Evolutionary conservation across 2,113 vertebrate genomes (phyloP).

Genomic region (Anser brachyrhynchus): DNA sequence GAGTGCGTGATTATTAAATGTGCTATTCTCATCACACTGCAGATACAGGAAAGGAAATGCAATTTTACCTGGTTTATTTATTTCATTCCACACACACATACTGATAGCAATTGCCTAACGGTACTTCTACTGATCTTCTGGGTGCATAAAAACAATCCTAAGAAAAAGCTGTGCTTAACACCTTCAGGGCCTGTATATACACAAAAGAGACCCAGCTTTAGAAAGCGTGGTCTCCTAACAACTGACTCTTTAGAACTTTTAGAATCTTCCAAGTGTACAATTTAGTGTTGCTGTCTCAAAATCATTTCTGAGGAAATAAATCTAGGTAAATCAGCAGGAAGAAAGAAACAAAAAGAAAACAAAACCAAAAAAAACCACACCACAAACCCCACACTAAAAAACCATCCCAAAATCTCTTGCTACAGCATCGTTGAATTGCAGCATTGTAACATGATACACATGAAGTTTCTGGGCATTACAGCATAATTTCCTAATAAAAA

Average conservation of each 20-base stretch:
- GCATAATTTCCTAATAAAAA: background rate
- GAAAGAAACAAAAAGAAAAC: background rate
- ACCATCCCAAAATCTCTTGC: accelerated
- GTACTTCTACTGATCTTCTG: background rate
- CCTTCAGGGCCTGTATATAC: background rate
- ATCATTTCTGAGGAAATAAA: background rate
- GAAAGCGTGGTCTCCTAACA: background rate
- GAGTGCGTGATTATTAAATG: conserved; percentile 94
- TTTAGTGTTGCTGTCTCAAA: background rate
- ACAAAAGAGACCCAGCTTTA: background rate
- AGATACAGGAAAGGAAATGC: background rate
- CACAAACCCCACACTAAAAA: background rate
- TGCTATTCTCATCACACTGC: conserved; percentile 95
- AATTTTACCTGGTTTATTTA: background rate
- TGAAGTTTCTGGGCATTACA: background rate
- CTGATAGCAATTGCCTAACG: background rate
- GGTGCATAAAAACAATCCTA: background rate
- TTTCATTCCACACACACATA: background rate
- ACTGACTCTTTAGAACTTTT: background rate
- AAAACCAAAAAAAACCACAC: background rate
- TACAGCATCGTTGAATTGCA: background rate
- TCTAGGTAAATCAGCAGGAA: background rate
- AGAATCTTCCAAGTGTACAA: background rate
- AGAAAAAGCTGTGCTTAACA: background rate
- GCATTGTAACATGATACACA: background rate